Evolutionary conservation across 1,140 invertebrate genomes (phyloP).

Genomic region (Musca vetustissima): DNA sequence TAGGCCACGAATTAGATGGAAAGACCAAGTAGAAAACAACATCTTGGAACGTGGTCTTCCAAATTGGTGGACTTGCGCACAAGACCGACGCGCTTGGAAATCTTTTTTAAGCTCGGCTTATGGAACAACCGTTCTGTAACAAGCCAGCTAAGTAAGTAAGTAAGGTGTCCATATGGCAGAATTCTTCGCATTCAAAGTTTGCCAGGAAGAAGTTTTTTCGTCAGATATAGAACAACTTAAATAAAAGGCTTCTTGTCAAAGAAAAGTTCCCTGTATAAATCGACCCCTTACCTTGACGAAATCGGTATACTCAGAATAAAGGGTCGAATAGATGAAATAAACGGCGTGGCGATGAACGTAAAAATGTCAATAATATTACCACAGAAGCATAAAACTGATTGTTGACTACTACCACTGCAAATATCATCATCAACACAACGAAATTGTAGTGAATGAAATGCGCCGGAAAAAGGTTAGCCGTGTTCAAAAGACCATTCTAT

Average conservation of each 20-base stretch:
- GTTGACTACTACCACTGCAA: constrained; percentile 1
- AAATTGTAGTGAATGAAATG: constrained; percentile 39
- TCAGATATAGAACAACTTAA: background rate
- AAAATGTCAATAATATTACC: constrained; percentile 14
- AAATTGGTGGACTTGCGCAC: too few species aligned
- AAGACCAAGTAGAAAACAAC: background rate
- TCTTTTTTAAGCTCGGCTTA: too few species aligned
- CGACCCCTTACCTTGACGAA: background rate
- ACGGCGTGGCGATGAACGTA: background rate
- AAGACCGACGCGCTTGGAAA: too few species aligned
- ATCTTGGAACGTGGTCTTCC: too few species aligned
- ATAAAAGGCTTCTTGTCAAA: background rate
- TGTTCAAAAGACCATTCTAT: constrained; percentile 35
- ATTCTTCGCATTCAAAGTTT: background rate
- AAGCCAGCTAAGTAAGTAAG: too few species aligned
- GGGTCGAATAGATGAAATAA: background rate
- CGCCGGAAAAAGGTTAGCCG: constrained; percentile 32
- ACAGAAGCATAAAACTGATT: background rate
- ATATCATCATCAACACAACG: constrained; percentile 17
- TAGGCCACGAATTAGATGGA: too few species aligned
- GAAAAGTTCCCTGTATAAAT: background rate
- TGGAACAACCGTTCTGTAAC: too few species aligned
- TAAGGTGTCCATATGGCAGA: background rate
- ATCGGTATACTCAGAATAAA: background rate
- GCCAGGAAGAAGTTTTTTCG: background rate